Conservation (phyloP, 1,140 invertebrate genomes). For the Pemphigus obesinymphae region DNA sequence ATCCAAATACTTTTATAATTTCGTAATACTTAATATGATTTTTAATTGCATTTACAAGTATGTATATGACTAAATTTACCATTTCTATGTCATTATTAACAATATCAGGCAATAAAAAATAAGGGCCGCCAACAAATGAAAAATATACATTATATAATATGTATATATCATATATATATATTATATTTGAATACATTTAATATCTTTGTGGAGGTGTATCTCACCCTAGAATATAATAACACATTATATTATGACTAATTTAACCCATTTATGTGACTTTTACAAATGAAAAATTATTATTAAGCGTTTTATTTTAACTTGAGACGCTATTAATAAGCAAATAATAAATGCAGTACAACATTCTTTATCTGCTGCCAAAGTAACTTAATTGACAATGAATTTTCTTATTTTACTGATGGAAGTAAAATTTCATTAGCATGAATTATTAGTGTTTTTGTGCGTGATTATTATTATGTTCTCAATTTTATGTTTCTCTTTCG, state of each 20-base stretch:
- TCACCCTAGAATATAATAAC: neutral
- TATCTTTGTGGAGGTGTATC: neutral
- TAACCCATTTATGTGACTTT: neutral
- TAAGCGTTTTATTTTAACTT: neutral
- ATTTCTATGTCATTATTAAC: neutral
- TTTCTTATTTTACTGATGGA: neutral
- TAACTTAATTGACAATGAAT: neutral
- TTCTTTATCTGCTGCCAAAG: neutral
- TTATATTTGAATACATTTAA: neutral
- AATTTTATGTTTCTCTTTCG: neutral
- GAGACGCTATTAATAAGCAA: neutral
- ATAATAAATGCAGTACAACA: neutral
- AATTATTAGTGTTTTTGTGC: slow-evolving; percentile 6
- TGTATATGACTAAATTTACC: neutral
- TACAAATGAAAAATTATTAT: neutral
- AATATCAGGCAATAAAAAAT: neutral
- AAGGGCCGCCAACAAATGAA: neutral
- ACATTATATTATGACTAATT: neutral
- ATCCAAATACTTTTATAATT: slow-evolving; percentile 15
- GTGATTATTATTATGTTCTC: neutral
- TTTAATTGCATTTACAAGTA: neutral
- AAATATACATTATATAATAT: neutral
- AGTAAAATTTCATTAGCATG: neutral
- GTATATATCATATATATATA: neutral
- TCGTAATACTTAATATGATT: slow-evolving; percentile 18